A percentile compares a stretch with the other conserved stretches of the same genome.
Conservation (phyloP, 2,797 vertebrate species). For the Hephaestus fuliginosus region DNA sequence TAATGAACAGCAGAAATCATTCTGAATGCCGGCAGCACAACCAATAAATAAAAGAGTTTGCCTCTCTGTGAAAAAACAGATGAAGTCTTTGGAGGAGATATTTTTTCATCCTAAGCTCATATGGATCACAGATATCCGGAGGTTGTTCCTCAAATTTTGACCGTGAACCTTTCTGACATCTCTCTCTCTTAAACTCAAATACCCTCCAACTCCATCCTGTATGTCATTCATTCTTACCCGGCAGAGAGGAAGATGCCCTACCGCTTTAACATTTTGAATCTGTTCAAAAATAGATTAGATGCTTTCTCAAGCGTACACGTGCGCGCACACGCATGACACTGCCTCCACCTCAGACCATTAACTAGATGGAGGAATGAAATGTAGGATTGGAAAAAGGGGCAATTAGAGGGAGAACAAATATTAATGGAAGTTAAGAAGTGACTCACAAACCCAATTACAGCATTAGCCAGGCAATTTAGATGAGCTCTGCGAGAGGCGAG, state of each 20-base stretch:
- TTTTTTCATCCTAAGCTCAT: slow-evolving; percentile 34
- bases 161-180: slow-evolving; percentile 44
- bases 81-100: slow-evolving; percentile 26
- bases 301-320: slow-evolving; percentile 31
- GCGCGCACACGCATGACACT: slow-evolving; percentile 32
- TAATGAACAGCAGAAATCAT: slow-evolving; percentile 52
- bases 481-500: slow-evolving; percentile 88
- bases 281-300: slow-evolving; percentile 65
- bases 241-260: slow-evolving; percentile 29
- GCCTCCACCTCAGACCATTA: slow-evolving; percentile 75
- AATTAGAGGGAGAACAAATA: slow-evolving; percentile 85
- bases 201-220: slow-evolving; percentile 27
- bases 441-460: slow-evolving; percentile 92
- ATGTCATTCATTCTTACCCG: slow-evolving; percentile 44
- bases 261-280: slow-evolving; percentile 53
- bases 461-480: slow-evolving; percentile 88
- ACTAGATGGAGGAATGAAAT: slow-evolving; percentile 75
- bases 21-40: slow-evolving; percentile 45
- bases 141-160: slow-evolving; percentile 33
- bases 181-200: slow-evolving; percentile 38
- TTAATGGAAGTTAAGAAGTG: slow-evolving; percentile 87
- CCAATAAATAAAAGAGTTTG: slow-evolving; percentile 58
- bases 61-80: slow-evolving; percentile 24
- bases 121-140: slow-evolving; percentile 37
- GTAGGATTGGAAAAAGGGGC: slow-evolving; percentile 69